Base-by-base conservation (phyloP, 2,113 vertebrate species). In the Corythornis vintsioides region DNA sequence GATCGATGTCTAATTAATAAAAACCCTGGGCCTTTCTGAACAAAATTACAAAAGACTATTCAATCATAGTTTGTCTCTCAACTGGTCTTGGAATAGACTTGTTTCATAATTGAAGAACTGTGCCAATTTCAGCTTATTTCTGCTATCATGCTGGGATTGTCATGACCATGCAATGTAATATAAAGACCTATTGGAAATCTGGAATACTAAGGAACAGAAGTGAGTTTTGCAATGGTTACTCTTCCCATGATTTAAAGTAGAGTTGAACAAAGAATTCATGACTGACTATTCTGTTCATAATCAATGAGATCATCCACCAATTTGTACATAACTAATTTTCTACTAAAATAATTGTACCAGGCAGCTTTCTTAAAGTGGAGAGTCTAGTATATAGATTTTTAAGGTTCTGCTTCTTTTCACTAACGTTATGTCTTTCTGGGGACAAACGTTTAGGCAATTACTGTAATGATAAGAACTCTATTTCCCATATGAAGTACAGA, bases 401-500 rank as follows among this genome's bases (percentile, higher is more conserved):
- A 91, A 91, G 76, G 70, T 88, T 95, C 96, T 97, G 94, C 42
- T 96, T 85, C 92, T 96, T 96, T 92, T 97, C 97, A 97, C 67
- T 89, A 89, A 72, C 75, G 82, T 84, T 76, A 85, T 86, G 71
- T 85, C 87, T 56, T 88, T 66, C 48, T 92, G 21, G 64, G 61
- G 92, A 82, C 48, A 97, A 97, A 96, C 13, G 2, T 90, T 96
- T 90, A 83, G 83, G 64, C 45, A 93, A 96, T 93, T 96, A 95
- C 85, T 83, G n/a, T 89, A 95, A 97, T 59, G 78, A 94, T 86
- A 91, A 96, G 66, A 40, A 93, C 52, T 74, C 69, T 8, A 92
- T 93, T 97, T 96, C 90, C 83, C 88, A 91, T 74, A 55, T 60
- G 77, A 96, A 83, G 59, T 42, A 78, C 28, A 75, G 75, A 86